Conservation (phyloP, 2,888 invertebrate species). For the Polia nebulosa region DNA sequence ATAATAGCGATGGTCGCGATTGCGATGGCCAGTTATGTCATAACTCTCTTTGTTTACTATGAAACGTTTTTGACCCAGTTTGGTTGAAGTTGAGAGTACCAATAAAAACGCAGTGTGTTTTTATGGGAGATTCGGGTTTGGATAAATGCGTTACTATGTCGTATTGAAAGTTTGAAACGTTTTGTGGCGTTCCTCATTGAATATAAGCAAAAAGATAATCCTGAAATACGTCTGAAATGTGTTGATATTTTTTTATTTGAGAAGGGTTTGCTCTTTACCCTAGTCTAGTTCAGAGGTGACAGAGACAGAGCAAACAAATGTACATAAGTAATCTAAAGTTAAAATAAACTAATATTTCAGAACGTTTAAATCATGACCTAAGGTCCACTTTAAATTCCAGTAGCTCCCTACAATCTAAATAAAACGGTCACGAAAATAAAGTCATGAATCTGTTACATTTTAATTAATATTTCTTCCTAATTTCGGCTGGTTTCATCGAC, state of each 20-base stretch:
- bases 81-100: neutral
- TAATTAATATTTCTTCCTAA: slow-evolving; percentile 44
- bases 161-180: neutral
- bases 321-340: neutral
- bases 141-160: neutral
- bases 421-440: slow-evolving; percentile 14
- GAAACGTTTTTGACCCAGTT: slow-evolving; percentile 25
- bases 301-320: too few relatives aligned
- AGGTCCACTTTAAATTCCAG: slow-evolving; percentile 9
- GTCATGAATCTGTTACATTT: slow-evolving; percentile 29
- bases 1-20: slow-evolving; percentile 59
- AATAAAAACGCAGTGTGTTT: slow-evolving; percentile 26
- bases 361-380: too few relatives aligned
- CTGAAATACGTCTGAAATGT: slow-evolving; percentile 3
- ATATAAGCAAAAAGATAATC: neutral
- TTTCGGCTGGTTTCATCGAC: slow-evolving; percentile 36
- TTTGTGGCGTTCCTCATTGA: neutral
- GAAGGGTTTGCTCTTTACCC: too few relatives aligned
- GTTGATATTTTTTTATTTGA: too few relatives aligned
- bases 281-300: too few relatives aligned
- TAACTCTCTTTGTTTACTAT: slow-evolving; percentile 44
- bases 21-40: slow-evolving; percentile 47
- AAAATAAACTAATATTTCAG: too few relatives aligned
- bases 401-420: slow-evolving; percentile 6
- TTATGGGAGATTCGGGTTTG: slow-evolving; percentile 13